Evolutionary conservation across 2,113 vertebrate genomes (phyloP).

Genomic region (Coptodon rendalli): DNA sequence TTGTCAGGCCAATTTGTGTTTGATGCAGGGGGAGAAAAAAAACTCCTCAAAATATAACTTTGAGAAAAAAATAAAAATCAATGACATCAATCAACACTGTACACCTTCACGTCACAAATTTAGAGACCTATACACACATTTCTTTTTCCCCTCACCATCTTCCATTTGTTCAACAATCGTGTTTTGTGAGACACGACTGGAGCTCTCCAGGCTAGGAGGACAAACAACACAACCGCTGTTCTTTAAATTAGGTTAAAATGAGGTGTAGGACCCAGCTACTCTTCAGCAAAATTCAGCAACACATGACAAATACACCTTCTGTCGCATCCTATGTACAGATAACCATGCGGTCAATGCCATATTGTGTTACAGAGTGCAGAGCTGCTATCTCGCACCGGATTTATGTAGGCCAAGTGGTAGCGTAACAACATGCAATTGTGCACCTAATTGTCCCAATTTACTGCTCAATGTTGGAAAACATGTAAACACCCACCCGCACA

Average conservation of each 20-base stretch:
- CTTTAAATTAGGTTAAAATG: not conserved
- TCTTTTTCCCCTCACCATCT: not conserved
- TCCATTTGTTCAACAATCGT: not conserved
- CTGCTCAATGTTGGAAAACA: not conserved
- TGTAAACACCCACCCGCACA: not conserved
- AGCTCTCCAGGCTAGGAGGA: not conserved
- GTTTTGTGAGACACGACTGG: not conserved
- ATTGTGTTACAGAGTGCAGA: not conserved
- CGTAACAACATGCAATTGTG: slow-evolving; percentile 12
- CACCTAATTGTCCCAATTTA: not conserved
- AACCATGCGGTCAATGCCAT: not conserved
- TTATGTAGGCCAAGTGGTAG: slow-evolving; percentile 15
- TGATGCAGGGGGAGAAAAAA: not conserved
- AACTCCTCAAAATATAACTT: not conserved
- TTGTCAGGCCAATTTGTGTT: not conserved
- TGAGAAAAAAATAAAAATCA: not conserved
- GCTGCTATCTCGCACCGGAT: not conserved
- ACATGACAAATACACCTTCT: not conserved
- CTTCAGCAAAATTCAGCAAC: not conserved
- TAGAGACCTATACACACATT: not conserved
- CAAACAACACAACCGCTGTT: not conserved
- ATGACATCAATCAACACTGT: slow-evolving; percentile 5
- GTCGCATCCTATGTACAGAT: not conserved
- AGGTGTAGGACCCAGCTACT: not conserved
- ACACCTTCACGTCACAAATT: slow-evolving; percentile 31